Conservation (phyloP, 2,797 vertebrate species). For the Acrossocheilus wenchowensis region DNA sequence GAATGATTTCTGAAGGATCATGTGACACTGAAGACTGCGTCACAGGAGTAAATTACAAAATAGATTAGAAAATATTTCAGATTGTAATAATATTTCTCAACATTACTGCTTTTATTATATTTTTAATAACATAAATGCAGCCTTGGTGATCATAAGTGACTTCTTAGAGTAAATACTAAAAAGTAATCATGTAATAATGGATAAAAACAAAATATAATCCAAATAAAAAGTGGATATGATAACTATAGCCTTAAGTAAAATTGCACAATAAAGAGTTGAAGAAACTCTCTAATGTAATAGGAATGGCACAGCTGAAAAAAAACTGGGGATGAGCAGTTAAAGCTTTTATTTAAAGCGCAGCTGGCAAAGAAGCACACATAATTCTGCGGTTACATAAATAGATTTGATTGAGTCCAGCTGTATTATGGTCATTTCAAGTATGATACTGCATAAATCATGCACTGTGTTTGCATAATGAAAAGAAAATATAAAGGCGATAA, state of each 20-base stretch:
- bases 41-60: background rate
- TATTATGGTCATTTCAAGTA: background rate
- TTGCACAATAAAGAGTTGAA: background rate
- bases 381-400: constrained; percentile 27
- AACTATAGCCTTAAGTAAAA: background rate
- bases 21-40: background rate
- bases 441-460: background rate
- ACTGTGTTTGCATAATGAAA: background rate
- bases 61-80: background rate
- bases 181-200: background rate
- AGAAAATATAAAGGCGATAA: constrained; percentile 8
- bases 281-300: background rate
- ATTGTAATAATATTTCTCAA: background rate
- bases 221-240: background rate
- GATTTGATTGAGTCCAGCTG: constrained; percentile 43
- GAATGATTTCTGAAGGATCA: background rate
- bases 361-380: background rate
- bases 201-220: background rate
- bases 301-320: background rate
- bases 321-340: constrained; percentile 4
- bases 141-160: background rate
- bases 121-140: background rate
- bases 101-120: background rate
- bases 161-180: background rate
- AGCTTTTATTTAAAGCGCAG: background rate